These are phyloP conservation scores for Dicrurus megarhynchus DNA, from an alignment of 2,113 vertebrate species.

Conservation along the genomic window DNA sequence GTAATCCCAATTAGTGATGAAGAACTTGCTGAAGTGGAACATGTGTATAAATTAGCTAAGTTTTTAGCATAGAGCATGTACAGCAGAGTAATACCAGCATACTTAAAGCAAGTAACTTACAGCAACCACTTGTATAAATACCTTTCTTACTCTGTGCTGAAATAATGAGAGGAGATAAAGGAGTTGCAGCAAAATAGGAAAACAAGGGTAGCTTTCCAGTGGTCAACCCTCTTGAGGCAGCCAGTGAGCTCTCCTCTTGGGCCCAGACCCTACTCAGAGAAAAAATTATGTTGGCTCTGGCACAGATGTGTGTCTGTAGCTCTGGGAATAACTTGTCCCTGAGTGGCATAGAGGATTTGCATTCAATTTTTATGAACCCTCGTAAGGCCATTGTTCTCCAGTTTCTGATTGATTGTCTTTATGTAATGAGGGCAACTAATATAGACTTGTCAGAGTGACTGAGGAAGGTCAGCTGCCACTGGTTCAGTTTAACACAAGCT, in stretches of 20 bases:
- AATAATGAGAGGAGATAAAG: neutral
- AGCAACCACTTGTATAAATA: neutral
- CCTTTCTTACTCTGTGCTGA: neutral
- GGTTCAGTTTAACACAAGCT: neutral
- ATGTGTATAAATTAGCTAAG: neutral
- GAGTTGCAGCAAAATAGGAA: neutral
- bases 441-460: slow-evolving; percentile 9
- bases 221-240: neutral
- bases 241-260: neutral
- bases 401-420: slow-evolving; percentile 62
- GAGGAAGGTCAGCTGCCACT: slow-evolving; percentile 44
- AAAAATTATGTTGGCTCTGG: neutral
- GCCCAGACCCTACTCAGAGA: neutral
- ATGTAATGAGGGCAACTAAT: slow-evolving; percentile 47
- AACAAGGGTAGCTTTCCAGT: neutral
- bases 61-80: neutral
- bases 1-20: neutral
- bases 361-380: slow-evolving; percentile 47
- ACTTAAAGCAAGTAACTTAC: neutral
- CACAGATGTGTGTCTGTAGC: neutral
- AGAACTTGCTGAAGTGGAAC: neutral
- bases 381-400: slow-evolving; percentile 32
- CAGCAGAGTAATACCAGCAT: neutral
- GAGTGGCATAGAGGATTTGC: neutral
- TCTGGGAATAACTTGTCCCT: neutral